Base-by-base conservation (phyloP, 2,888 invertebrate species). In the Drosophila pullipes region DNA sequence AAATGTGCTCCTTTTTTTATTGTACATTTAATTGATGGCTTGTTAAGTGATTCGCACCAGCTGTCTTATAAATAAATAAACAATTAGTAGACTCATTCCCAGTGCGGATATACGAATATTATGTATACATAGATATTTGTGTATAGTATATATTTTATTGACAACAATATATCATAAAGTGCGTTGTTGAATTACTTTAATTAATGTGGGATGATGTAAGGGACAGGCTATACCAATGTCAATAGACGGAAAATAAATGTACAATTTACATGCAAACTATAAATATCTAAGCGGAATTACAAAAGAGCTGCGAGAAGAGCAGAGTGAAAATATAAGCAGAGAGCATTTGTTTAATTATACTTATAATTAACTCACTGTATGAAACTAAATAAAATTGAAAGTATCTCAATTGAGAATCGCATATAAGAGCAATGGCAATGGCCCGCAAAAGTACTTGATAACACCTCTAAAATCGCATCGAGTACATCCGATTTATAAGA, bases 51-150 rank as follows among this genome's bases (percentile, higher is more conserved):
- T 81, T 81, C 39, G 74, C 74, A 69, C 50, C 69, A 69, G 61
- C 47, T 30, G 69, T 70, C 83, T 81, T 66, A 69, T 73, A 74
- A 85, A 75, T 78, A 76, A 84, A 76, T 75, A 73, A 76, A 39
- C 66, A 76, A 75, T 83, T 69, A 76, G 71, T 69, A 71, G 74
- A 62, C 61, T 37, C 53, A 57, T 65, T 63, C 50, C 3, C 55
- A 13, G 25, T 49, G 54, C 54, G 41, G 49, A 57, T 47, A 60
- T 60, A 31, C 18, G 37, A 39, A 30, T 53, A 22, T 13, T 18
- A 16, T n/a, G 22, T 25, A 31, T 28, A 31, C 28, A 0, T 30
- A 28, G 3, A 7, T 18, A 30, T 9, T 7, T 31, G 11, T 35
- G 6, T 11, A 9, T 16, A 31, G 10, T 6, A 28, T 9, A 28